These are phyloP conservation scores for Montifringilla adamsi DNA, from an alignment of 2,113 vertebrate species.

Conservation along the genomic window DNA sequence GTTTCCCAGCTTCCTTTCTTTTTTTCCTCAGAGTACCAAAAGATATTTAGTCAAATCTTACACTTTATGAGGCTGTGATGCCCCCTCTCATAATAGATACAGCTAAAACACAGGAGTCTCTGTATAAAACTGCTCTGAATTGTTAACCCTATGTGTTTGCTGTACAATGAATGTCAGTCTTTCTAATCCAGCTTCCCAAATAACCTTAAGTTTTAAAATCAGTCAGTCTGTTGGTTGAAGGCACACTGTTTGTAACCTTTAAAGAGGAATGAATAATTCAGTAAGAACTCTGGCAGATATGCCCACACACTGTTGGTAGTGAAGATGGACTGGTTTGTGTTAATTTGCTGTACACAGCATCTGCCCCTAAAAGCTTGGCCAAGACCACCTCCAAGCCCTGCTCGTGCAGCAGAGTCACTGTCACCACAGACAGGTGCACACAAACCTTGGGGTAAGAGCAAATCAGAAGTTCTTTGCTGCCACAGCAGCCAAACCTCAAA, in stretches of 20 bases:
- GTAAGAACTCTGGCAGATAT: background rate
- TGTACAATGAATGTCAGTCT: background rate
- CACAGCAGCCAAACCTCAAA: background rate
- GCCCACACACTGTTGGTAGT: background rate
- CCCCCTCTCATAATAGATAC: background rate
- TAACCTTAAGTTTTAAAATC: background rate
- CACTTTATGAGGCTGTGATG: background rate
- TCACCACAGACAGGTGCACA: background rate
- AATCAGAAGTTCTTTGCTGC: background rate
- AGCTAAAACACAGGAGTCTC: background rate
- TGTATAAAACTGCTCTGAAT: background rate
- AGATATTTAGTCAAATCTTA: background rate
- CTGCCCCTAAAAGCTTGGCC: background rate
- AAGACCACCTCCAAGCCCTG: background rate
- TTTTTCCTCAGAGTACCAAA: background rate
- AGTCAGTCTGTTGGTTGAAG: background rate
- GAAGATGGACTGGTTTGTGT: background rate
- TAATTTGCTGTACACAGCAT: background rate
- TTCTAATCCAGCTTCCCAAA: background rate
- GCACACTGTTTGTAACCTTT: background rate
- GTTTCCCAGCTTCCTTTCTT: background rate
- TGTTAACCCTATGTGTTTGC: background rate
- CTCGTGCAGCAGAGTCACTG: background rate
- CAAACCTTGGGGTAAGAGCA: background rate
- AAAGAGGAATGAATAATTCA: conserved; percentile 1